Evolutionary conservation across 2,888 invertebrate genomes (phyloP).

Genomic region (Drosophila colorata): DNA sequence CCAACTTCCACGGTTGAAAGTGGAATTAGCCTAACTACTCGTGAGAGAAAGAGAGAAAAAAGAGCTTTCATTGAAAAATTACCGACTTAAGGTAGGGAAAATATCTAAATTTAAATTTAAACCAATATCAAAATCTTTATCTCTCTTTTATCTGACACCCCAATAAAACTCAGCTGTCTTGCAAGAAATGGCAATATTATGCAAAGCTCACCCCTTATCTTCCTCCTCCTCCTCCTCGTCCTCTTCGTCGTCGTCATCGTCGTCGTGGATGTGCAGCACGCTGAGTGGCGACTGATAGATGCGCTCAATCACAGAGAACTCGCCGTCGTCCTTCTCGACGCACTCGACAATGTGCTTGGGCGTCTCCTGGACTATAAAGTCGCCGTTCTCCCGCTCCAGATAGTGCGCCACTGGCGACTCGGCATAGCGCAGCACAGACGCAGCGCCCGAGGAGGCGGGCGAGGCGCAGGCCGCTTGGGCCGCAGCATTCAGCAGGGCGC

Average conservation of each 20-base stretch:
- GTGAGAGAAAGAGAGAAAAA: too few species aligned
- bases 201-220: slow-evolving; percentile 34
- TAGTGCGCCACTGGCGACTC: slow-evolving; percentile 85
- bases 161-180: too few species aligned
- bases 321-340: slow-evolving; percentile 85
- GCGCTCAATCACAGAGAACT: slow-evolving; percentile 85
- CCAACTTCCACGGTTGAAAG: too few species aligned
- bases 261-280: slow-evolving; percentile 84
- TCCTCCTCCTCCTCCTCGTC: slow-evolving; percentile 76
- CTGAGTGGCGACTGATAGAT: slow-evolving; percentile 85
- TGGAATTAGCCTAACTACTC: too few species aligned
- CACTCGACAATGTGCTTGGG: slow-evolving; percentile 85
- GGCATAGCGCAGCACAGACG: slow-evolving; percentile 84
- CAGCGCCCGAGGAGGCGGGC: slow-evolving; percentile 70
- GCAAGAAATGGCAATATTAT: background rate
- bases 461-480: slow-evolving; percentile 73
- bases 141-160: background rate
- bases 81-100: too few species aligned
- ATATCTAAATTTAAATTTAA: too few species aligned
- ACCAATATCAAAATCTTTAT: too few species aligned
- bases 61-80: too few species aligned
- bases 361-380: slow-evolving; percentile 85
- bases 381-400: slow-evolving; percentile 84
- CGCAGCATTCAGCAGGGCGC: slow-evolving; percentile 70
- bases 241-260: slow-evolving; percentile 77